A percentile compares a stretch with the other conserved stretches of the same genome.
phyloP scores from a whole-genome alignment of 2,113 vertebrate species.

The Amazona guildingii region DNA sequence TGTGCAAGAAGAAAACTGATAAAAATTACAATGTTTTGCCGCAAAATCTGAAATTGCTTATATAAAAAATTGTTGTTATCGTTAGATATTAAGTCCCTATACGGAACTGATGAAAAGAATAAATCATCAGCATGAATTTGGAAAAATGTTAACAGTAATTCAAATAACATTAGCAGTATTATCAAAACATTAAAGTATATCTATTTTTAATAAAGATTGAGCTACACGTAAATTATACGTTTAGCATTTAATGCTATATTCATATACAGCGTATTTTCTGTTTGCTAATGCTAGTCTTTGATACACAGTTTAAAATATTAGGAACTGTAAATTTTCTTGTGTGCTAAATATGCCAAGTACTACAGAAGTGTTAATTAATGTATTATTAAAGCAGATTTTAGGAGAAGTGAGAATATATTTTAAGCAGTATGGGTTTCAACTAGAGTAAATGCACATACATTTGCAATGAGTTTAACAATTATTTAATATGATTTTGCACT shows the following conservation, averaged over 20 bases:
- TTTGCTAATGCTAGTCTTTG: constrained; percentile 36
- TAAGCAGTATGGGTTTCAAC: constrained; percentile 16
- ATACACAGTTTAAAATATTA: constrained; percentile 69
- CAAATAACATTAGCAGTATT: neutral
- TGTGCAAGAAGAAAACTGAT: neutral
- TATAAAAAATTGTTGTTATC: neutral
- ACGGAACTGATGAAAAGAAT: neutral
- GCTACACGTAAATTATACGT: constrained; percentile 15
- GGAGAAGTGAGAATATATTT: constrained; percentile 39
- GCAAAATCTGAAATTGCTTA: constrained; percentile 20
- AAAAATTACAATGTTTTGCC: neutral
- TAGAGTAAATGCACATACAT: neutral
- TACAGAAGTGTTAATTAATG: constrained; percentile 74
- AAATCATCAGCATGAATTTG: neutral
- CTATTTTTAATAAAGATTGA: constrained; percentile 3
- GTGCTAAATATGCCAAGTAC: constrained; percentile 67
- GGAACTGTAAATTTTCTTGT: constrained; percentile 70
- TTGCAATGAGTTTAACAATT: neutral
- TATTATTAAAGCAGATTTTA: constrained; percentile 69
- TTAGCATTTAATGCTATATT: constrained; percentile 35
- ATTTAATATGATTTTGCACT: neutral
- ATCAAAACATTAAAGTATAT: neutral
- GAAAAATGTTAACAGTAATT: neutral
- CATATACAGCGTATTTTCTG: constrained; percentile 39
- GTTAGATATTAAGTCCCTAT: neutral